These are phyloP conservation scores for Philaenus spumarius DNA, from an alignment of 1,140 invertebrate species.

Conservation along the genomic window DNA sequence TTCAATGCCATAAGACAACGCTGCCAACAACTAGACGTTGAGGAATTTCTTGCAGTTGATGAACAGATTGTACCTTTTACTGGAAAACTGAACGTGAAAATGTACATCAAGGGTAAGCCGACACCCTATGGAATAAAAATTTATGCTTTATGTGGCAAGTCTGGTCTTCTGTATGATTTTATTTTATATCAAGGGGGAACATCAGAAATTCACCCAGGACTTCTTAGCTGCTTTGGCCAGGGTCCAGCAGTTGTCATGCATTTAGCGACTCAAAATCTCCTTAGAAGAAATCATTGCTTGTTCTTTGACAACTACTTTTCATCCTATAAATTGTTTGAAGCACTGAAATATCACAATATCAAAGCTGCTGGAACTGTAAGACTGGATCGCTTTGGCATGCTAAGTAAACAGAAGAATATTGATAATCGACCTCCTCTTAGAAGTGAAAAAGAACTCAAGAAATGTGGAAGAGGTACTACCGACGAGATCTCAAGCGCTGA, in stretches of 20 bases:
- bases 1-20: constrained; percentile 29
- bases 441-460: too few species aligned
- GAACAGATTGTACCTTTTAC: constrained; percentile 33
- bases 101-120: constrained; percentile 30
- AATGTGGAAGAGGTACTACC: too few species aligned
- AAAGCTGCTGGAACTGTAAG: too few species aligned
- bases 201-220: constrained; percentile 27
- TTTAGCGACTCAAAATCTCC: constrained; percentile 2
- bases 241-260: constrained; percentile 26
- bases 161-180: constrained; percentile 29
- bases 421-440: too few species aligned
- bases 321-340: constrained; percentile 16
- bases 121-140: constrained; percentile 27
- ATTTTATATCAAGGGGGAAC: constrained; percentile 31
- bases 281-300: constrained; percentile 5
- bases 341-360: constrained; percentile 4
- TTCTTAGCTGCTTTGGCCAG: constrained; percentile 24
- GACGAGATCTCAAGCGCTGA: too few species aligned
- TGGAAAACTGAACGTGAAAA: constrained; percentile 29
- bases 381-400: too few species aligned
- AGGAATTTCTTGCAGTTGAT: constrained; percentile 28
- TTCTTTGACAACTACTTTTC: constrained; percentile 23
- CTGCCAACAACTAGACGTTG: constrained; percentile 27
- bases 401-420: too few species aligned
- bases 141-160: constrained; percentile 18